Conservation (phyloP, 2,113 vertebrate species). For the Pomatostomus ruficeps region DNA sequence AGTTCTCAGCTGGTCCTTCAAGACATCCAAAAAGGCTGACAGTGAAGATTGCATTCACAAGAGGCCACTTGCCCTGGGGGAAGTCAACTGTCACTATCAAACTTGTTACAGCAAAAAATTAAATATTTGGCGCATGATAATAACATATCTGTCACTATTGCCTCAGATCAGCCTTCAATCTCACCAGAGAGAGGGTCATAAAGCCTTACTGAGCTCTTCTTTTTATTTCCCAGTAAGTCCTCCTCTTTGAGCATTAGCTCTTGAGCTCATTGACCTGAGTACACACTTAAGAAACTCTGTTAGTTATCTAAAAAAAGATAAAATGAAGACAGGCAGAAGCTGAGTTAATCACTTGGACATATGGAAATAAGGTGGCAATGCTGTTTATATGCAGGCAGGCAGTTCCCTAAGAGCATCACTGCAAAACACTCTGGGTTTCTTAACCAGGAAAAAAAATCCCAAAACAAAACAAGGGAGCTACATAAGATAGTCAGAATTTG, state of each 20-base stretch:
- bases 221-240: not conserved
- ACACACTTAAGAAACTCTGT: not conserved
- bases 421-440: not conserved
- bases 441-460: not conserved
- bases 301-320: not conserved
- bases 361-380: not conserved
- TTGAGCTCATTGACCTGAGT: not conserved
- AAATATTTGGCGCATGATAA: not conserved
- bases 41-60: constrained; percentile 14
- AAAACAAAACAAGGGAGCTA: not conserved
- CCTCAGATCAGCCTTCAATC: not conserved
- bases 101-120: not conserved
- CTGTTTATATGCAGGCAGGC: not conserved
- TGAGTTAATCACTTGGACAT: not conserved
- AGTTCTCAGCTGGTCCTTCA: constrained; percentile 20
- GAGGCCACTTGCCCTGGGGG: not conserved
- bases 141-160: not conserved
- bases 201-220: not conserved
- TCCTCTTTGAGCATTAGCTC: not conserved
- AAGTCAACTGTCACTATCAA: constrained; percentile 13
- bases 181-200: not conserved
- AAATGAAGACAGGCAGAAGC: not conserved
- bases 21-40: constrained; percentile 1
- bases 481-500: not conserved
- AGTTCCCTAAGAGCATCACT: not conserved